Base-by-base conservation (phyloP, 2,888 invertebrate species). In the Drosophila phalerata region DNA sequence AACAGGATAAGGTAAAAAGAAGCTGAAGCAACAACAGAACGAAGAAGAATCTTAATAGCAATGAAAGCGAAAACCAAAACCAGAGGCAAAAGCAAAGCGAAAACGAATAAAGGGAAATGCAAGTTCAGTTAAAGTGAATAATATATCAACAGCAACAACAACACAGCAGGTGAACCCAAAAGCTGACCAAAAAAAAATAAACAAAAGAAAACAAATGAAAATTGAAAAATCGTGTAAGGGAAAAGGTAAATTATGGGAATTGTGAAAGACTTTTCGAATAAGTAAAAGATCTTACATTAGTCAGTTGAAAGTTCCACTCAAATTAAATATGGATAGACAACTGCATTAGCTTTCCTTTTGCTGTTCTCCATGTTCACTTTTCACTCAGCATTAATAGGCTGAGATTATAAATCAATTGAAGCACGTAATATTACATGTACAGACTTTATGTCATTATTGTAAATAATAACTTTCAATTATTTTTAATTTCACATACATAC, bases 21-120 rank as follows among this genome's bases (percentile, higher is more conserved):
- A 51, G 48, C 48, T 65, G 47, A 9, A 8, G 48, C 15, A 45
- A 19, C 25, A 34, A 30, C 22, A 52, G 19, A 37, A 22, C 43
- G 51, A 62, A 37, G 56, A 49, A 38, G 48, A 56, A 57, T 55
- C 34, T 68, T 63, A 69, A 69, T 58, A 69, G 67, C 66, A 70
- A 76, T 67, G 65, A 61, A 62, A 48, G 52, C 32, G 49, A 60
- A 76, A 71, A 77, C 57, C 49, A 65, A 38, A 64, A 52, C 56
- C 37, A 73, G 58, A 32, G 49, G 30, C 15, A 37, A 40, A 49
- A 55, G 30, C 47, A 42, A 37, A 52, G 53, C 37, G 49, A 55
- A 47, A 32, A 25, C 25, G 40, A 47, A 65, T 30, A 45, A 64
- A 49, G 55, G 64, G 52, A 66, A 86, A 67, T 67, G 51, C 52